Evolutionary conservation across 2,797 vertebrate genomes (phyloP).

Genomic region (Aphelocoma californica): DNA sequence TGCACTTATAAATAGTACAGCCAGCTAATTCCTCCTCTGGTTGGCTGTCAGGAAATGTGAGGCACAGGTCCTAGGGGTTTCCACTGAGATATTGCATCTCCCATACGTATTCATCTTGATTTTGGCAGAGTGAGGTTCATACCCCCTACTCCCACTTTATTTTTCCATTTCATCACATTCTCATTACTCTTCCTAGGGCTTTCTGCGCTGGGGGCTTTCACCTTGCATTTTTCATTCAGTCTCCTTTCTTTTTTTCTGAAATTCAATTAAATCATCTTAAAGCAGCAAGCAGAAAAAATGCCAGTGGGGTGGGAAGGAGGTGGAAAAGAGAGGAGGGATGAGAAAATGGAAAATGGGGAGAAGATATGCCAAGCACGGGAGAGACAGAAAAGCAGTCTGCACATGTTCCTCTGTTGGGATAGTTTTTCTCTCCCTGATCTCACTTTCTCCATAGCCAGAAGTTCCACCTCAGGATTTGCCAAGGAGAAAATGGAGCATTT

Average conservation of each 20-base stretch:
- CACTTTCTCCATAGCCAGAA: slow-evolving; percentile 58
- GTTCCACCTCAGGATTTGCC: slow-evolving; percentile 22
- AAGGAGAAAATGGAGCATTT: slow-evolving; percentile 11
- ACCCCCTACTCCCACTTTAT: not conserved
- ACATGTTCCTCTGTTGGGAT: not conserved
- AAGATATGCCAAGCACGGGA: not conserved
- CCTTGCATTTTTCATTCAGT: not conserved
- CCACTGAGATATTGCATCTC: not conserved
- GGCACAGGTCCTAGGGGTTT: not conserved
- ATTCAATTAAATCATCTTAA: not conserved
- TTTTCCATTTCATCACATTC: not conserved
- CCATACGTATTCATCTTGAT: not conserved
- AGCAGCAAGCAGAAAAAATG: not conserved
- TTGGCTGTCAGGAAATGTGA: not conserved
- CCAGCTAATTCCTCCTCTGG: not conserved
- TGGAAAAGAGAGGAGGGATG: not conserved
- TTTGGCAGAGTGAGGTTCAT: not conserved
- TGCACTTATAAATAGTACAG: slow-evolving; percentile 15
- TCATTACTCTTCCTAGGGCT: not conserved
- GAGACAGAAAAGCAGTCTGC: not conserved
- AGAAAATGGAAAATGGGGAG: slow-evolving; percentile 13
- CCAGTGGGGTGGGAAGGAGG: not conserved
- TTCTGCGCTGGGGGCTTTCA: not conserved
- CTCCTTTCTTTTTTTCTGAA: not conserved
- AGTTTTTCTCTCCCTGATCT: slow-evolving; percentile 41